Evolutionary conservation across 2,113 vertebrate species (phyloP).

Genomic region (Taxidea taxus): DNA sequence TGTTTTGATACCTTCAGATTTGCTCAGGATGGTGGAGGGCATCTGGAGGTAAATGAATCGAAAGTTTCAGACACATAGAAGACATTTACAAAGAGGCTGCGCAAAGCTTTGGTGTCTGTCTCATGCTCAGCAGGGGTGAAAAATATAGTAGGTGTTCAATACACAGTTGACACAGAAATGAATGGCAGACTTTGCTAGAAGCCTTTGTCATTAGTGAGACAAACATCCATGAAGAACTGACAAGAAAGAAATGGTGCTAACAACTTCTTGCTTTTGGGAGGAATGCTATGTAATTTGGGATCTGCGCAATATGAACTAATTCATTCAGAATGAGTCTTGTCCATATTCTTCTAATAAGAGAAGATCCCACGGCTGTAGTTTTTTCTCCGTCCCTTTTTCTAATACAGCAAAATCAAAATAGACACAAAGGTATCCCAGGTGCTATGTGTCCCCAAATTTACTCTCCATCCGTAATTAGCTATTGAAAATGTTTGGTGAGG

Average conservation of each 20-base stretch:
- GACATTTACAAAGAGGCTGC: neutral
- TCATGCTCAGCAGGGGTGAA: neutral
- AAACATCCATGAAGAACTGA: neutral
- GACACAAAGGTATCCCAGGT: neutral
- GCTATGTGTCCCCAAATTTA: neutral
- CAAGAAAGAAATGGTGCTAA: neutral
- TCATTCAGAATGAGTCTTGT: neutral
- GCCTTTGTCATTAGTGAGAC: neutral
- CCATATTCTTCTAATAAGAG: constrained; percentile 36
- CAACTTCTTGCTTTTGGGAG: constrained; percentile 9
- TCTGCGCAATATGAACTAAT: neutral
- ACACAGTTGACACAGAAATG: neutral
- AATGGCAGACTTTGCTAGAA: neutral
- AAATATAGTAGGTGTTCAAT: neutral
- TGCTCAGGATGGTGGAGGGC: neutral
- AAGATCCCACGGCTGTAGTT: constrained; percentile 3
- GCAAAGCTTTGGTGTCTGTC: neutral
- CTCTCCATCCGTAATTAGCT: constrained; percentile 39
- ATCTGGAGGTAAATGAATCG: neutral
- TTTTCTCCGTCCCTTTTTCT: neutral
- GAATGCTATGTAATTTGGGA: neutral
- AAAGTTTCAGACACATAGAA: neutral
- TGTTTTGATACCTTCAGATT: neutral
- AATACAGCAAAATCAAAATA: constrained; percentile 34
- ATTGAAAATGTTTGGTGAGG: constrained; percentile 40